phyloP scores from a whole-genome alignment of 1,140 invertebrate species.

The Drosophila santomea region DNA sequence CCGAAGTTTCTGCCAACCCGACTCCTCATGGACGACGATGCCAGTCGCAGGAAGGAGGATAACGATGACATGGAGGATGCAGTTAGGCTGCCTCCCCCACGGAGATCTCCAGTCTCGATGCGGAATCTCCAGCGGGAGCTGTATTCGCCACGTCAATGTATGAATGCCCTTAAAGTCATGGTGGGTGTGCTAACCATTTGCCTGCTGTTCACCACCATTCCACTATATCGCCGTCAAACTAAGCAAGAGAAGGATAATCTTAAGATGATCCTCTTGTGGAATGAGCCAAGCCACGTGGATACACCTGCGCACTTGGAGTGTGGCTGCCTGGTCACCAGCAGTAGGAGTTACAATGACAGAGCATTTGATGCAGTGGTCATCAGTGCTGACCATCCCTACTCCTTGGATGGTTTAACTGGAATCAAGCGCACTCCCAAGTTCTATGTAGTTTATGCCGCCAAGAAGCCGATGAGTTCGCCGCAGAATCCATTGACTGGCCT shows the following conservation, averaged over 20 bases:
- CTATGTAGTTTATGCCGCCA: slow-evolving; percentile 39
- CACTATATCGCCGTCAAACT: background rate
- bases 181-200: slow-evolving; percentile 17
- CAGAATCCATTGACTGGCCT: background rate
- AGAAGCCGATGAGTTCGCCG: slow-evolving; percentile 23
- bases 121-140: slow-evolving; percentile 1
- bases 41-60: background rate
- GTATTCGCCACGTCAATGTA: slow-evolving; percentile 2
- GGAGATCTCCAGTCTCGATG: slow-evolving; percentile 23
- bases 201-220: slow-evolving; percentile 18
- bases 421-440: slow-evolving; percentile 16
- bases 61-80: background rate
- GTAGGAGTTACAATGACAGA: background rate
- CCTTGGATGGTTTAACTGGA: slow-evolving; percentile 1
- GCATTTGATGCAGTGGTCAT: slow-evolving; percentile 55
- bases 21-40: background rate
- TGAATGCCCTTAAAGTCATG: slow-evolving; percentile 13
- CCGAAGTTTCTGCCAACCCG: slow-evolving; percentile 30
- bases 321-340: slow-evolving; percentile 50
- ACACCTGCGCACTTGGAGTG: slow-evolving; percentile 30
- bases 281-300: background rate
- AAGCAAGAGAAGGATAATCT: background rate
- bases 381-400: slow-evolving; percentile 46
- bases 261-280: slow-evolving; percentile 55
- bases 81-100: slow-evolving; percentile 34